phyloP scores from a whole-genome alignment of 2,113 vertebrate species.

The Grantiella picta region DNA sequence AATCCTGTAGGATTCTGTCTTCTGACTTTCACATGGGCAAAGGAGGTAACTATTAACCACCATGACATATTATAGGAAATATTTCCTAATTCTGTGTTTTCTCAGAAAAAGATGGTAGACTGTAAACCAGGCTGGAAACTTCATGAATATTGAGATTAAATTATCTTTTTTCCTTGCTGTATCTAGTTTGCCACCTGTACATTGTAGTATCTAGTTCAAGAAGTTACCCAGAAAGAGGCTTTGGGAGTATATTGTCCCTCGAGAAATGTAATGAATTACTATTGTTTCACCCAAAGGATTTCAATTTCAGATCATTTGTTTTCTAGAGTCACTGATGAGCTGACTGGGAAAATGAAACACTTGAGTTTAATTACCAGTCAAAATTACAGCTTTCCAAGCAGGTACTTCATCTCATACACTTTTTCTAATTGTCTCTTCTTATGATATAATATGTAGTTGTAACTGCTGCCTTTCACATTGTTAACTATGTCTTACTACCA shows the following conservation, averaged over 20 bases:
- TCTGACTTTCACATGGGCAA: neutral
- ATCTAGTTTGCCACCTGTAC: neutral
- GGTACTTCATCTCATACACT: conserved; percentile 70
- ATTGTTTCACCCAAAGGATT: conserved; percentile 68
- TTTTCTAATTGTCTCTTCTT: conserved; percentile 73
- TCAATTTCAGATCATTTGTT: conserved; percentile 71
- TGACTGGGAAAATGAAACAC: conserved; percentile 79
- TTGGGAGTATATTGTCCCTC: conserved; percentile 41
- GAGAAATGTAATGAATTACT: conserved; percentile 74
- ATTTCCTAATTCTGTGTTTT: neutral
- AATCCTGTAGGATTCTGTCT: neutral
- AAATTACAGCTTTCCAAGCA: conserved; percentile 72
- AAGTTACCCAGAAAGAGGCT: conserved; percentile 51
- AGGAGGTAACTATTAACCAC: neutral
- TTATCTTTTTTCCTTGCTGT: neutral
- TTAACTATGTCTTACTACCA: conserved; percentile 57
- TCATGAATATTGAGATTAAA: conserved; percentile 57
- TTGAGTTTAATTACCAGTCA: conserved; percentile 77
- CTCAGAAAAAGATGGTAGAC: neutral
- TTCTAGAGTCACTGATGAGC: conserved; percentile 75
- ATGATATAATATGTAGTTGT: conserved; percentile 65
- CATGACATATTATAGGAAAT: neutral
- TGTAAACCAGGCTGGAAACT: neutral
- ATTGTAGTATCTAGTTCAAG: conserved; percentile 19
- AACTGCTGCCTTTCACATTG: conserved; percentile 57